phyloP scores from a whole-genome alignment of 1,140 invertebrate genomes.

The Brachionus calyciflorus region DNA sequence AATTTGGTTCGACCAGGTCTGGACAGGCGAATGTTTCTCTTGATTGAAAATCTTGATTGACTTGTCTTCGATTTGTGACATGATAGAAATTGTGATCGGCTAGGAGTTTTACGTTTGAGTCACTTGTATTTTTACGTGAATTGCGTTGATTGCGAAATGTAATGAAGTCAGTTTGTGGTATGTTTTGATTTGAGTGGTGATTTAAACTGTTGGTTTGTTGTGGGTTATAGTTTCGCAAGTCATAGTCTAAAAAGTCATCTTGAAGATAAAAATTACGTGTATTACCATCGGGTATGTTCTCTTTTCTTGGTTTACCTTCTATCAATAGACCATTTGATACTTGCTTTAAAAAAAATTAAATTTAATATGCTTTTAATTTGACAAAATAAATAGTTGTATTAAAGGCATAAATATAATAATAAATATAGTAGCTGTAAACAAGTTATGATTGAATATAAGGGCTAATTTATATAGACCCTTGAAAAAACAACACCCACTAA shows the following conservation, averaged over 20 bases:
- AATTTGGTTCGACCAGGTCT: slow-evolving; percentile 22
- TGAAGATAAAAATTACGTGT: slow-evolving; percentile 1
- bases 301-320: neutral
- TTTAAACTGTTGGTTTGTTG: slow-evolving; percentile 5
- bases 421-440: too few species aligned
- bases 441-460: too few species aligned
- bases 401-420: too few species aligned
- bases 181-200: slow-evolving; percentile 13
- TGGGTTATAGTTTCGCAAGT: neutral
- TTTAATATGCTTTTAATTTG: neutral
- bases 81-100: slow-evolving; percentile 47
- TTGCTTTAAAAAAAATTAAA: slow-evolving; percentile 6
- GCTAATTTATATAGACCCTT: too few species aligned
- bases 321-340: neutral
- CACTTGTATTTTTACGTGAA: slow-evolving; percentile 43
- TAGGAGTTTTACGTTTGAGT: slow-evolving; percentile 28
- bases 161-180: neutral
- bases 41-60: slow-evolving; percentile 10
- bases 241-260: slow-evolving; percentile 19
- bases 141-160: slow-evolving; percentile 37
- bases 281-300: neutral
- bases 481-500: too few species aligned
- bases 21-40: neutral
- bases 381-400: too few species aligned
- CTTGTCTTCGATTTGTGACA: slow-evolving; percentile 27